A percentile compares a stretch with the other conserved stretches of the same genome.
These are phyloP conservation scores for Erebia ligea DNA, from an alignment of 2,888 invertebrate genomes.

Conservation along the genomic window DNA sequence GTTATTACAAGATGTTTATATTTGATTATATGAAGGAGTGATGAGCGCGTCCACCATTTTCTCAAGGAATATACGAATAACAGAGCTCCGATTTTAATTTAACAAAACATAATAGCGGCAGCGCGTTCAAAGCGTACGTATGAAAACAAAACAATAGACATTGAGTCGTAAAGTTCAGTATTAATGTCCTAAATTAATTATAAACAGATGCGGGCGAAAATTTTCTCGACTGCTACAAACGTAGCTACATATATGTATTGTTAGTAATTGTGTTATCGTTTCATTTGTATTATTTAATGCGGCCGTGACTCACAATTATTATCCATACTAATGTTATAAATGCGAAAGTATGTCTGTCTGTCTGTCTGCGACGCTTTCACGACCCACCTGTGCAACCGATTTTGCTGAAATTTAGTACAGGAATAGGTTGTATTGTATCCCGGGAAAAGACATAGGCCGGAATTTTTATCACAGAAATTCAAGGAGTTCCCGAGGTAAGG, in stretches of 20 bases:
- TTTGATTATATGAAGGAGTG: conserved; percentile 36
- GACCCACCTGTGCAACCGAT: no score
- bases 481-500: no score
- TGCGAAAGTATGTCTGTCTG: no score
- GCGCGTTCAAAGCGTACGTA: conserved; percentile 46
- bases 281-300: conserved; percentile 54
- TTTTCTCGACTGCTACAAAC: conserved; percentile 47
- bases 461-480: no score
- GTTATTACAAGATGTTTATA: conserved; percentile 35
- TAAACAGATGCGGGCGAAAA: conserved; percentile 58
- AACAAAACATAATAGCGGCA: conserved; percentile 53
- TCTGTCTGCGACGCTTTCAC: no score
- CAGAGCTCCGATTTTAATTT: conserved; percentile 54
- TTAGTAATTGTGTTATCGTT: conserved; percentile 59
- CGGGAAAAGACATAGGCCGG: no score
- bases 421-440: no score
- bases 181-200: conserved; percentile 66
- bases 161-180: conserved; percentile 50
- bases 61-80: conserved; percentile 53
- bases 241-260: conserved; percentile 40
- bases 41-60: conserved; percentile 42
- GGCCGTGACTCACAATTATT: conserved; percentile 37
- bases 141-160: conserved; percentile 58
- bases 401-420: no score
- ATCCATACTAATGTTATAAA: background rate